phyloP scores from a whole-genome alignment of 2,888 invertebrate genomes.

The Lacanobia oleracea region DNA sequence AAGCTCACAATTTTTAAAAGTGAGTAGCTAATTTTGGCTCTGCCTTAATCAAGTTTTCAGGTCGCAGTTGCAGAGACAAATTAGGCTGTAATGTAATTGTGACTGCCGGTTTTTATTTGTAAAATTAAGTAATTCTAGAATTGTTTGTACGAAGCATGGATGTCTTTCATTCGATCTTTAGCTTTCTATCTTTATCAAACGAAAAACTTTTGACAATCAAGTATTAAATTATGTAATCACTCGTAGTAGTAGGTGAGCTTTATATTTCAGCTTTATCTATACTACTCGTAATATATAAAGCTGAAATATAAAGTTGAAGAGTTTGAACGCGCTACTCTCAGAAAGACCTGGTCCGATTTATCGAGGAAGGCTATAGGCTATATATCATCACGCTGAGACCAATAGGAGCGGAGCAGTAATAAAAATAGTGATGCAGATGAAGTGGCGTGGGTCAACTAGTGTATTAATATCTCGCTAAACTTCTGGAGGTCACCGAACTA shows the following conservation, averaged over 20 bases:
- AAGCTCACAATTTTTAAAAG: constrained; percentile 16
- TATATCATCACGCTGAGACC: too few relatives aligned
- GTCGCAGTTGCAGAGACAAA: constrained; percentile 16
- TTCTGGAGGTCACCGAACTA: constrained; percentile 49
- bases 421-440: too few relatives aligned
- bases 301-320: too few relatives aligned
- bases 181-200: neutral
- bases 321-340: too few relatives aligned
- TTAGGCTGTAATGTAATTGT: constrained; percentile 8
- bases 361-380: too few relatives aligned
- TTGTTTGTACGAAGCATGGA: neutral
- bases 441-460: too few relatives aligned
- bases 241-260: neutral
- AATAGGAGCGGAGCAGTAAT: too few relatives aligned
- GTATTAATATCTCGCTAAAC: constrained; percentile 39
- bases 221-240: neutral
- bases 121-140: neutral
- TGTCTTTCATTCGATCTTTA: constrained; percentile 1
- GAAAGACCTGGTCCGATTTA: too few relatives aligned
- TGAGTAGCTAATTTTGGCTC: constrained; percentile 21
- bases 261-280: too few relatives aligned
- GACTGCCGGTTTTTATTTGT: constrained; percentile 3
- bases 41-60: constrained; percentile 22
- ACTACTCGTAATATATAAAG: too few relatives aligned
- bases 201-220: neutral